Percentiles rank a stretch among this genome's conserved stretches.
Conservation (phyloP, 2,797 vertebrate species). For the Setipinna tenuifilis region DNA sequence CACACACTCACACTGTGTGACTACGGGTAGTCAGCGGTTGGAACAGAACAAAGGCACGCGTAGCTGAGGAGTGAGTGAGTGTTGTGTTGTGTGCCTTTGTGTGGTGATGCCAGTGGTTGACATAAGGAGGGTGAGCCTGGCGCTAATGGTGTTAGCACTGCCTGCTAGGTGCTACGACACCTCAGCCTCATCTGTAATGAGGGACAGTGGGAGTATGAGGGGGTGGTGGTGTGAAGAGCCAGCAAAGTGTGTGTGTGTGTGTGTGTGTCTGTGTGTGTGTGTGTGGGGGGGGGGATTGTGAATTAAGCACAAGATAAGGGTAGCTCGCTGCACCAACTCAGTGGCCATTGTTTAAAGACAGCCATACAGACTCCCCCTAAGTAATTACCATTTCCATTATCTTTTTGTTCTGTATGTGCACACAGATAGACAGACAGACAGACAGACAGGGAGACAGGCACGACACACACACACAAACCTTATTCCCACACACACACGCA, state of each 20-base stretch:
- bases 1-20: not conserved
- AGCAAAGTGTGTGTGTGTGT: no score
- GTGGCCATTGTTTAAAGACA: not conserved
- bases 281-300: no score
- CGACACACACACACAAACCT: no score
- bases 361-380: not conserved
- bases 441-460: no score
- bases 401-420: not conserved
- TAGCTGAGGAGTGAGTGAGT: not conserved
- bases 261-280: no score
- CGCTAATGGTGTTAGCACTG: not conserved
- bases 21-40: constrained; percentile 67
- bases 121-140: constrained; percentile 43
- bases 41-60: not conserved
- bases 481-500: no score
- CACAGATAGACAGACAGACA: no score
- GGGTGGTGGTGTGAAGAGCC: no score
- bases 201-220: not conserved
- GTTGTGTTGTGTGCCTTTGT: constrained; percentile 87
- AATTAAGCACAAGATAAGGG: not conserved
- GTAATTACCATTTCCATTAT: not conserved
- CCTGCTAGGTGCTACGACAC: not conserved
- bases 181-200: not conserved
- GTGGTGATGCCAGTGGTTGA: constrained; percentile 58
- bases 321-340: not conserved